Evolutionary conservation across 2,888 invertebrate species (phyloP).

Genomic region (Actias luna): DNA sequence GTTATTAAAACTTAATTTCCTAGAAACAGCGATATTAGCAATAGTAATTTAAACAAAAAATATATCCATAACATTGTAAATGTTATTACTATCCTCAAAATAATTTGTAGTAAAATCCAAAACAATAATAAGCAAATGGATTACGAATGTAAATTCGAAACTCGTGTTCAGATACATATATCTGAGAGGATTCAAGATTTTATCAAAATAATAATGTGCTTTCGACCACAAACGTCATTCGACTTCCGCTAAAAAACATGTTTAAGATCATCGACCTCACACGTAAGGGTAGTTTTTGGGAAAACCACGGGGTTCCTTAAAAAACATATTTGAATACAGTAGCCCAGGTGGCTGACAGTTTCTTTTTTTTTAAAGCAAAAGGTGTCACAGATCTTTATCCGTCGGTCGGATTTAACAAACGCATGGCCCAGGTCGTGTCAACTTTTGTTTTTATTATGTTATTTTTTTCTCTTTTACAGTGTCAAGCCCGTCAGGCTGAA

Average conservation of each 20-base stretch:
- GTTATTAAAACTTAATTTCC: neutral
- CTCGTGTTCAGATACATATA: constrained; percentile 22
- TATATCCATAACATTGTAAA: neutral
- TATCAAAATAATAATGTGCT: constrained; percentile 49
- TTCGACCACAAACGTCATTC: constrained; percentile 57
- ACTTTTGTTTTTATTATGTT: constrained; percentile 55
- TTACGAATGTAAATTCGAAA: constrained; percentile 1
- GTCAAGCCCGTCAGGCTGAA: constrained; percentile 76
- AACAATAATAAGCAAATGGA: constrained; percentile 1
- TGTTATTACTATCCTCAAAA: too few relatives aligned
- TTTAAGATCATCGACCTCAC: constrained; percentile 62
- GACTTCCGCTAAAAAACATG: constrained; percentile 46
- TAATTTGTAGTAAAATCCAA: too few relatives aligned
- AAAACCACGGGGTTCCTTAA: constrained; percentile 58
- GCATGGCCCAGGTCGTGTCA: constrained; percentile 68
- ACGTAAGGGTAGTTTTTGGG: constrained; percentile 61
- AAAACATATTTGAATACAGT: constrained; percentile 77
- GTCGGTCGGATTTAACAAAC: constrained; percentile 74
- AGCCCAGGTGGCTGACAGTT: constrained; percentile 61
- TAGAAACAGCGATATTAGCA: too few relatives aligned
- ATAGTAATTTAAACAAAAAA: neutral
- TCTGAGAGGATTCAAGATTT: constrained; percentile 24
- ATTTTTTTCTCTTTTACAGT: constrained; percentile 51
- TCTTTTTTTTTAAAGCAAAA: constrained; percentile 51
- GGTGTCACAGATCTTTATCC: constrained; percentile 80